A percentile compares a stretch with the other conserved stretches of the same genome.
Conservation (phyloP, 2,113 vertebrate species). For the Indicator maculatus region DNA sequence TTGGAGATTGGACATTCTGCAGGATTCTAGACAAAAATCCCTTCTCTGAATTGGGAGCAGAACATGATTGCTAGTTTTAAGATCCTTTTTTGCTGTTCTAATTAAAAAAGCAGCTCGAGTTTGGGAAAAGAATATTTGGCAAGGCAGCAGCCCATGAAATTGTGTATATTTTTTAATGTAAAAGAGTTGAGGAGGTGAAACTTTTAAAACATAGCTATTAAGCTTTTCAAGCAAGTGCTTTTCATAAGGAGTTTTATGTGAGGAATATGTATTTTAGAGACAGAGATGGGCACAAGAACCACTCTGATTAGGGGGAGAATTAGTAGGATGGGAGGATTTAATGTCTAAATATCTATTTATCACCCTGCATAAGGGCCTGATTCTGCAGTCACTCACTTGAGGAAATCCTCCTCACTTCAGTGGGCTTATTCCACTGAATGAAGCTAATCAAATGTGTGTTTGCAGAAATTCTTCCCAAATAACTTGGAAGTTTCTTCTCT, state of each 20-base stretch:
- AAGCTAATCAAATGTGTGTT: not conserved
- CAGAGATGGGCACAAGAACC: not conserved
- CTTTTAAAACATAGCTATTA: constrained; percentile 31
- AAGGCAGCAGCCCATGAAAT: constrained; percentile 57
- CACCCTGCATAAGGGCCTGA: not conserved
- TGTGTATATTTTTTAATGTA: constrained; percentile 57
- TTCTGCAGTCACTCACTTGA: not conserved
- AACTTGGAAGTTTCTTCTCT: not conserved
- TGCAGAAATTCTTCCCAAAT: not conserved
- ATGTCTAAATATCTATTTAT: not conserved
- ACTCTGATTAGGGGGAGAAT: not conserved
- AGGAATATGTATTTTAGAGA: not conserved
- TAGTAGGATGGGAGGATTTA: too few relatives aligned
- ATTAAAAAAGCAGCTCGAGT: constrained; percentile 27
- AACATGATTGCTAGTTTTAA: not conserved
- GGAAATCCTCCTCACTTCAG: not conserved
- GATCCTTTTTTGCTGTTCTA: not conserved
- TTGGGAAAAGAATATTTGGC: constrained; percentile 50
- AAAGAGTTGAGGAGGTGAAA: constrained; percentile 33
- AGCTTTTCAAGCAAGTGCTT: not conserved
- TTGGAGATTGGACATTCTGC: fast-evolving
- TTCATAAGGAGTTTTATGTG: not conserved
- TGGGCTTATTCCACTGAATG: not conserved
- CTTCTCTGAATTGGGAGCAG: not conserved
- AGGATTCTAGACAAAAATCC: not conserved